These are phyloP conservation scores for Cenopis cana DNA, from an alignment of 2,888 invertebrate species.

Conservation along the genomic window DNA sequence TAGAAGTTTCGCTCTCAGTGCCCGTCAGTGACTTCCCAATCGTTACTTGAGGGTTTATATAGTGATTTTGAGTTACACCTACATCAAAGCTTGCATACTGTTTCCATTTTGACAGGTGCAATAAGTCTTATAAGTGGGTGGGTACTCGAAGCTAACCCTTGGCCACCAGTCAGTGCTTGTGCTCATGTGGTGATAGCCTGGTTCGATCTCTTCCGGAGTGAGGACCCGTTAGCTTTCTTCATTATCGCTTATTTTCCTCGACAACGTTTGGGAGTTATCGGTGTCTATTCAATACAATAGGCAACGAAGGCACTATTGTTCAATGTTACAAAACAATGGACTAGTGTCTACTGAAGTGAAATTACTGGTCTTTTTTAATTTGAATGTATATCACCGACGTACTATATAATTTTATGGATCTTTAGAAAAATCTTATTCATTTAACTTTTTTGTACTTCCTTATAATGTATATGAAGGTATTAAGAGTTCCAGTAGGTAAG, in stretches of 20 bases:
- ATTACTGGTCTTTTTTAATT: slow-evolving; percentile 41
- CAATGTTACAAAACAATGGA: slow-evolving; percentile 19
- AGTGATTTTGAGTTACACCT: slow-evolving; percentile 19
- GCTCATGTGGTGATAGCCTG: slow-evolving; percentile 3
- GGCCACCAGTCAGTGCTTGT: slow-evolving; percentile 3
- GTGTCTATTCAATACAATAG: neutral
- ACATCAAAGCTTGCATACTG: slow-evolving; percentile 11
- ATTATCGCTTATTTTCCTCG: slow-evolving; percentile 5
- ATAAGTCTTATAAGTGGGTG: slow-evolving; percentile 12
- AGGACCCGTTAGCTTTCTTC: slow-evolving; percentile 8
- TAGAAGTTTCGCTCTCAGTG: slow-evolving; percentile 34
- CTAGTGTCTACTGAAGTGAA: slow-evolving; percentile 30
- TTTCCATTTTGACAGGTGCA: neutral
- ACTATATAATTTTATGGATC: neutral
- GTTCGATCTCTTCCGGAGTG: slow-evolving; percentile 9
- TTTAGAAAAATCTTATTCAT: too few relatives aligned
- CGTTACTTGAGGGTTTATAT: neutral
- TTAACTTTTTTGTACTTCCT: too few relatives aligned
- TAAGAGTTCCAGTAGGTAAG: too few relatives aligned
- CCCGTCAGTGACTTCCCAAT: neutral
- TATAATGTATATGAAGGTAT: too few relatives aligned
- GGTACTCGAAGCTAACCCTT: slow-evolving; percentile 15
- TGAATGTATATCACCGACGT: neutral
- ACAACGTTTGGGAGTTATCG: slow-evolving; percentile 5
- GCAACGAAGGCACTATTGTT: slow-evolving; percentile 19